Conservation (phyloP, 2,797 vertebrate species). For the Coluber constrictor region DNA sequence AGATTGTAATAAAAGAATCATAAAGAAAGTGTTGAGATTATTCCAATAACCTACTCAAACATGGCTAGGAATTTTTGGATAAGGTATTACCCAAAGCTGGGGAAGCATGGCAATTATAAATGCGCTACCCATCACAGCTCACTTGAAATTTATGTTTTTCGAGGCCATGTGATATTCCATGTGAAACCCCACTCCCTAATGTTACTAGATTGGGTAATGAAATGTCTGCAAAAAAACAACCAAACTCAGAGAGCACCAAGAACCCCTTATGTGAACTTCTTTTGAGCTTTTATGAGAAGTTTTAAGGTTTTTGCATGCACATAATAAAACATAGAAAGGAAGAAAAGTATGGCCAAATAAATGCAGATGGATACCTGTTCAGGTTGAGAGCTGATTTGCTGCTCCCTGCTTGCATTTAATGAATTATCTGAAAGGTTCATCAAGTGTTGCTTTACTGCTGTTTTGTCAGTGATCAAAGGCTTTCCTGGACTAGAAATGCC, state of each 20-base stretch:
- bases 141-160: not conserved
- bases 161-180: not conserved
- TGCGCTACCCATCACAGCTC: not conserved
- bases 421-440: conserved; percentile 74
- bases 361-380: conserved; percentile 71
- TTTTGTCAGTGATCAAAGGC: conserved; percentile 73
- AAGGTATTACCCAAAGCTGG: not conserved
- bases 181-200: not conserved
- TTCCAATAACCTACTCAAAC: not conserved
- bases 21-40: not conserved
- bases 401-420: conserved; percentile 62
- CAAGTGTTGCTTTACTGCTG: conserved; percentile 79
- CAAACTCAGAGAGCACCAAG: not conserved
- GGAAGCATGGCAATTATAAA: not conserved
- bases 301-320: conserved; percentile 8
- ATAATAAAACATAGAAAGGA: not conserved
- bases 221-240: not conserved
- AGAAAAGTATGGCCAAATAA: not conserved
- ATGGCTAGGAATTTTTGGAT: not conserved
- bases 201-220: not conserved
- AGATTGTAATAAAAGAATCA: not conserved
- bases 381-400: conserved; percentile 50
- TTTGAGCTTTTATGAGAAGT: not conserved
- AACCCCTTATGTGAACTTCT: not conserved
- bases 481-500: conserved; percentile 53